phyloP scores from a whole-genome alignment of 1,140 invertebrate genomes.

The Pseudomyrmex pallidus region DNA sequence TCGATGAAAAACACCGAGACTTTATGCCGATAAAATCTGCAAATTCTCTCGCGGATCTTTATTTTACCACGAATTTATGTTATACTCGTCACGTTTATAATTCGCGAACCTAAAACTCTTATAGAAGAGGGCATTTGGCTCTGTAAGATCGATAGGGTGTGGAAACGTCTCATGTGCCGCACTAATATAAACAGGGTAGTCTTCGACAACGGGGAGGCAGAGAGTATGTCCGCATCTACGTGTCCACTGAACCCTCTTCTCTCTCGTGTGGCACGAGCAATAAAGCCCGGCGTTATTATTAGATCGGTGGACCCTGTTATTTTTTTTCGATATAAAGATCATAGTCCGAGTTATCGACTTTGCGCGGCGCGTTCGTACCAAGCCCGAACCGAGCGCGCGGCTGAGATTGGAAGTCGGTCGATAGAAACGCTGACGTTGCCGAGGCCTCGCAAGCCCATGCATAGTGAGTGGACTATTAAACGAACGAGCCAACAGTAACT shows the following conservation, averaged over 20 bases:
- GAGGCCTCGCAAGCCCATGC: conserved; percentile 24
- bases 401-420: conserved; percentile 53
- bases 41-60: conserved; percentile 3
- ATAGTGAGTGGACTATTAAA: conserved; percentile 30
- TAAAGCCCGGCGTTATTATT: conserved; percentile 67
- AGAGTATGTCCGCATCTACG: conserved; percentile 59
- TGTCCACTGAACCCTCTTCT: conserved; percentile 58
- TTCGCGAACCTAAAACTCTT: conserved; percentile 1
- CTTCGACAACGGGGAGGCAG: neutral
- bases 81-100: neutral
- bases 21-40: neutral
- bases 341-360: conserved; percentile 44
- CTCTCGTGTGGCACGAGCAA: conserved; percentile 49
- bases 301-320: conserved; percentile 49
- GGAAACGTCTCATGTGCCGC: conserved; percentile 64
- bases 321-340: conserved; percentile 65
- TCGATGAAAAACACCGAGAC: conserved; percentile 1
- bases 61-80: neutral
- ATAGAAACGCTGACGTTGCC: conserved; percentile 41
- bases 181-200: conserved; percentile 63
- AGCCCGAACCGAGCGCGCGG: conserved; percentile 14
- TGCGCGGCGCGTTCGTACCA: conserved; percentile 21
- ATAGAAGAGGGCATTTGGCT: conserved; percentile 53
- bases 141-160: conserved; percentile 57
- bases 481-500: conserved; percentile 23